Conservation (phyloP, 2,888 invertebrate species). For the Eilema griseolum region DNA sequence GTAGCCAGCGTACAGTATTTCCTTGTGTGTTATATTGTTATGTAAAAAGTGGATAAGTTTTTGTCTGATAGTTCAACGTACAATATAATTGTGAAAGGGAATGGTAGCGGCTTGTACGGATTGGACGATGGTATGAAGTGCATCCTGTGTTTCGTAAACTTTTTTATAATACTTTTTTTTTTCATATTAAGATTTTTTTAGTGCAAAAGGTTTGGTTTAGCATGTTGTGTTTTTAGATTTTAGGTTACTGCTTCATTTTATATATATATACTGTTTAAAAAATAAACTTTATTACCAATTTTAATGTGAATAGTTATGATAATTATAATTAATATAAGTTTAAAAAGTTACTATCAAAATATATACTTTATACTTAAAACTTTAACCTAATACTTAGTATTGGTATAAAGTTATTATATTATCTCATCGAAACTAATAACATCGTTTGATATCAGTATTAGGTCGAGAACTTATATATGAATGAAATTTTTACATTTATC, state of each 20-base stretch:
- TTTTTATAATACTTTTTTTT: constrained; percentile 7
- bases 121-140: constrained; percentile 75
- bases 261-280: too few relatives aligned
- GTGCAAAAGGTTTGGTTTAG: background rate
- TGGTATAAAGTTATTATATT: background rate
- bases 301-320: background rate
- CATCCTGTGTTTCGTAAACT: constrained; percentile 34
- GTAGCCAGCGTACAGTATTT: constrained; percentile 58
- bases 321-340: background rate
- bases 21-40: constrained; percentile 67
- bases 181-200: background rate
- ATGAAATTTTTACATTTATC: constrained; percentile 8
- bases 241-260: background rate
- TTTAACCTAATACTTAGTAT: background rate
- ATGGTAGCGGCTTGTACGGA: constrained; percentile 78
- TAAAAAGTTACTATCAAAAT: background rate
- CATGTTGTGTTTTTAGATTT: background rate
- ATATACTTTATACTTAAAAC: background rate
- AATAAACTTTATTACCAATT: background rate
- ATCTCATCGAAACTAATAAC: background rate
- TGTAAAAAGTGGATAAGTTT: constrained; percentile 85
- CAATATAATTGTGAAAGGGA: constrained; percentile 84
- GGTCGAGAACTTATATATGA: background rate
- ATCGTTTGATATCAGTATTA: background rate
- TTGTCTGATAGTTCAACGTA: constrained; percentile 79